These are phyloP conservation scores for Motacilla alba DNA, from an alignment of 2,113 vertebrate species.

Conservation along the genomic window DNA sequence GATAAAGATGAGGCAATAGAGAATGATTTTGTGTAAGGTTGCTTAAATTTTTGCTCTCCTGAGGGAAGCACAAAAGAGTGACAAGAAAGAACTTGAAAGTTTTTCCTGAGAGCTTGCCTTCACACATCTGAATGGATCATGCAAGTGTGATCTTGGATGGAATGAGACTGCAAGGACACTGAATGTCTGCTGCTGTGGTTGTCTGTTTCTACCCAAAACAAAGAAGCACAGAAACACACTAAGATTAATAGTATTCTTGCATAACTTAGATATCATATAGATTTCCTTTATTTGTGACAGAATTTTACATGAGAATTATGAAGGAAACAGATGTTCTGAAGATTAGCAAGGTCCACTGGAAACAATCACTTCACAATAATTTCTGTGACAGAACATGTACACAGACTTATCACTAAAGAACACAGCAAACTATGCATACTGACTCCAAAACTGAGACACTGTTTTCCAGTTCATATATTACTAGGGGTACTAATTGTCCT, in stretches of 20 bases:
- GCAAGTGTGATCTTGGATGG: neutral
- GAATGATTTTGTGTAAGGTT: neutral
- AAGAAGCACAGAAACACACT: neutral
- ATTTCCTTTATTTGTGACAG: neutral
- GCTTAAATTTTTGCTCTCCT: neutral
- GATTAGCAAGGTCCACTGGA: neutral
- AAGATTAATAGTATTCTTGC: neutral
- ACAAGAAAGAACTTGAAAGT: neutral
- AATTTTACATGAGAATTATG: neutral
- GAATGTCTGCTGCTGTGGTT: neutral
- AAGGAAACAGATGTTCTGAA: neutral
- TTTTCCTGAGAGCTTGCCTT: neutral
- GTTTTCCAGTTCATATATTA: neutral
- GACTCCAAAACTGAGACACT: neutral
- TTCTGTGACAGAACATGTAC: neutral
- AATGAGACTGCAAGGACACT: neutral
- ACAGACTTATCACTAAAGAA: neutral
- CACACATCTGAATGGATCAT: neutral
- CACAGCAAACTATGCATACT: neutral
- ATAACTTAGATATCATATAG: neutral
- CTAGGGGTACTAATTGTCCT: neutral
- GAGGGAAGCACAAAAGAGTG: neutral
- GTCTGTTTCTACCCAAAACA: neutral
- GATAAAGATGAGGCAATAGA: neutral
- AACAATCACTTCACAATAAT: neutral